Evolutionary conservation across 2,797 vertebrate genomes (phyloP), one percentile per base, ranked within the genome.

Genomic region (Chanos chanos): DNA sequence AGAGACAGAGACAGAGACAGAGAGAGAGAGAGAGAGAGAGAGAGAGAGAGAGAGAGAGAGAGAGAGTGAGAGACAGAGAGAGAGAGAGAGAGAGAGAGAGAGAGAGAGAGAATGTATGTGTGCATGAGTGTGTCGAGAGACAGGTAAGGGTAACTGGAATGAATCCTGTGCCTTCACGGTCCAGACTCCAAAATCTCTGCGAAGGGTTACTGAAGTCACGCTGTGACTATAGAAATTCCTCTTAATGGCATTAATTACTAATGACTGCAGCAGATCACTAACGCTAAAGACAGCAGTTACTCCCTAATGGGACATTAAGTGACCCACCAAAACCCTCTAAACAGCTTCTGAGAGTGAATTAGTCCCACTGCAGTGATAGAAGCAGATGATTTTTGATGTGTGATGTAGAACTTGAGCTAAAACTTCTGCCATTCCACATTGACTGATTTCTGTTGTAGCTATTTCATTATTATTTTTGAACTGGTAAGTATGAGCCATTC

Each of bases 221-320:
- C 16, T 60, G 75, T 73, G 66, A 69, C 71, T 66, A 62, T 64
- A 66, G 60, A 75, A 53, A 60, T 75, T 73, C 64, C 70, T 78
- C 69, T 69, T 44, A 13, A 24, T 68, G 57, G 52, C 75, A 83
- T 85, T 77, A 78, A 85, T 85, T 74, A 84, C 72, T 81, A 81
- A 86, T 70, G 78, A 78, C 56, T 77, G 44, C 51, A 27, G 34
- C n/a, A 18, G 64, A 61, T 64, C 74, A 68, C 74, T 71, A 64
- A 64, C 57, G 30, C 59, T 43, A 50, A 37, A 45, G 55, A 59
- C 58, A 43, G 52, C 19, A 1, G 45, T 48, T 48, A 41, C 66
- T 39, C 16, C 13, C 75, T 79, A 77, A 77, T 75, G 71, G 74
- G 77, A 70, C 56, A 68, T 55, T 64, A 77, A 73, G 62, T 50